A percentile compares a stretch with the other conserved stretches of the same genome.
Evolutionary conservation across 2,113 vertebrate species (phyloP).

Genomic region (Rattus norvegicus): DNA sequence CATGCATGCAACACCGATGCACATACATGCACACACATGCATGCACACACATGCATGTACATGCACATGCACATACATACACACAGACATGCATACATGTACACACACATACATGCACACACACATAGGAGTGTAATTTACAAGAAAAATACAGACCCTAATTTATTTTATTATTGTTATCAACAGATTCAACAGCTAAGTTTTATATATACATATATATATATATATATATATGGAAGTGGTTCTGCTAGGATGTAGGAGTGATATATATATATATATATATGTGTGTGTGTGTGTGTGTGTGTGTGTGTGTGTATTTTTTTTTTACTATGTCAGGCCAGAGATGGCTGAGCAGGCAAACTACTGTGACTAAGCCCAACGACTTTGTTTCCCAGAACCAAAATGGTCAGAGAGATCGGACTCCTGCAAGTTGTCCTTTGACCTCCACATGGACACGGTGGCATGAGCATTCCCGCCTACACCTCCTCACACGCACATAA

Average conservation of each 20-base stretch:
- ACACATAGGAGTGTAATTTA: not conserved
- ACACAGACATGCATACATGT: not conserved
- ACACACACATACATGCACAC: not conserved
- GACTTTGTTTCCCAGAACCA: not conserved
- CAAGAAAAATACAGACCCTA: not conserved
- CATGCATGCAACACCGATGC: not conserved
- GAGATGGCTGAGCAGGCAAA: not conserved
- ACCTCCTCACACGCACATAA: not conserved
- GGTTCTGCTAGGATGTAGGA: no score
- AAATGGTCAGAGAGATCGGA: not conserved
- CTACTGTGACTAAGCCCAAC: rapidly evolving
- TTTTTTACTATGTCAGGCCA: not conserved
- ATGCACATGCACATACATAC: not conserved
- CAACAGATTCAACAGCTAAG: not conserved
- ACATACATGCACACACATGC: not conserved
- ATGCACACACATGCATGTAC: not conserved
- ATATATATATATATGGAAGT: no score
- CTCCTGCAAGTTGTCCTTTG: not conserved
- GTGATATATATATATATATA: no score
- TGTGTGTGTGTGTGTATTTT: no score
- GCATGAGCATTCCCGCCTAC: not conserved
- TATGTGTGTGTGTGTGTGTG: no score
- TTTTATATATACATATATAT: not conserved
- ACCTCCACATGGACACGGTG: not conserved
- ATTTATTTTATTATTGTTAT: not conserved